phyloP scores from a whole-genome alignment of 2,113 vertebrate species.

The Furnarius figulus region DNA sequence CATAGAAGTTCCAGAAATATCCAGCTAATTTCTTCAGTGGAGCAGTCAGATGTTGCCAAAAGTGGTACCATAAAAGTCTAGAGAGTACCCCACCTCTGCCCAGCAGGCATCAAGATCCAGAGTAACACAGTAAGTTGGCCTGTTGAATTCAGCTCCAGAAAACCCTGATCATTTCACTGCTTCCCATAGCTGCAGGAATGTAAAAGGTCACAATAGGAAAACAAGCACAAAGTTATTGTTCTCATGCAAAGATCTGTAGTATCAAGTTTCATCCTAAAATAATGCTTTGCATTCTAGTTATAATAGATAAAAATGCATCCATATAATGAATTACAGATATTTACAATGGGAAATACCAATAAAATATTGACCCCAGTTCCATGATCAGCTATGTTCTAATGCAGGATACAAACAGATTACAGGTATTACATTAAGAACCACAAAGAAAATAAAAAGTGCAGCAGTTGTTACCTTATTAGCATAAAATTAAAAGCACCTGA shows the following conservation, averaged over 20 bases:
- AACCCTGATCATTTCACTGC: background rate
- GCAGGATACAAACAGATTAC: slow-evolving; percentile 22
- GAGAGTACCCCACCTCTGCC: background rate
- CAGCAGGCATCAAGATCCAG: background rate
- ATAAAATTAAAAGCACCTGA: slow-evolving; percentile 69
- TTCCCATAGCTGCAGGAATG: background rate
- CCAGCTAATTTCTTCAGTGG: background rate
- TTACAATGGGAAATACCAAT: slow-evolving; percentile 40
- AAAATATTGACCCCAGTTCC: slow-evolving; percentile 28
- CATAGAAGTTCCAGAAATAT: background rate
- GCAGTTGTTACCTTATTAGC: slow-evolving; percentile 47
- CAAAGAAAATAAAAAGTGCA: slow-evolving; percentile 56
- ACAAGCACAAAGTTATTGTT: background rate
- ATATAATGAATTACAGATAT: slow-evolving; percentile 12
- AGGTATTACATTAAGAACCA: slow-evolving; percentile 60
- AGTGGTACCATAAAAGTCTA: background rate
- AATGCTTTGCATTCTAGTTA: slow-evolving; percentile 30
- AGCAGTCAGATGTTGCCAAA: background rate
- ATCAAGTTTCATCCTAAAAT: slow-evolving; percentile 43
- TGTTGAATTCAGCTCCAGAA: background rate
- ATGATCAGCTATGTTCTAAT: background rate
- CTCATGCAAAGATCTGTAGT: slow-evolving; percentile 9
- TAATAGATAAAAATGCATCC: background rate
- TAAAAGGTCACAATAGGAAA: background rate
- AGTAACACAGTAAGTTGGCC: background rate